Percentiles rank a stretch among this genome's conserved stretches.
Evolutionary conservation across 2,797 vertebrate species (phyloP).

Genomic region (Erpetoichthys calabaricus): DNA sequence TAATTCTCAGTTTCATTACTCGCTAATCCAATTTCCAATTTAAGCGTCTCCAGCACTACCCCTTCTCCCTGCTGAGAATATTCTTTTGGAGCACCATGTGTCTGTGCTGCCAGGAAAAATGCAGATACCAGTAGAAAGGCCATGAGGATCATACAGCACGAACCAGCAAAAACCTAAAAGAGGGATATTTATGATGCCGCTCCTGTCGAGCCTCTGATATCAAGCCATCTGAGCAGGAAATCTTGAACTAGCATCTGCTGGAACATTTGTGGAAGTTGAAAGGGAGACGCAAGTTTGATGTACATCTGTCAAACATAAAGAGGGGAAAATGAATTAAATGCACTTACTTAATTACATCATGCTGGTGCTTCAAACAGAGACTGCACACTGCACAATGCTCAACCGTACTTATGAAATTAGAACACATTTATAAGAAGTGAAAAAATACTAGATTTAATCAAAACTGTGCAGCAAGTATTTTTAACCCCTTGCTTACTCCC

Average conservation of each 20-base stretch:
- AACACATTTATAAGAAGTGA: not conserved
- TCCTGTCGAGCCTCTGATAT: constrained; percentile 20
- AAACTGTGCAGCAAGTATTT: too few species aligned
- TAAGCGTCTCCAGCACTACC: constrained; percentile 36
- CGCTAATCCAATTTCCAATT: constrained; percentile 35
- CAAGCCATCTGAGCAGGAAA: constrained; percentile 23
- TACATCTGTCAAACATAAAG: constrained; percentile 47
- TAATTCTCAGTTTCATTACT: constrained; percentile 52
- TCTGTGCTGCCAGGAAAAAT: constrained; percentile 62
- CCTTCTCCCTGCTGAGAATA: constrained; percentile 35
- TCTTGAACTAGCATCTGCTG: constrained; percentile 28
- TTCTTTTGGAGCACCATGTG: constrained; percentile 46
- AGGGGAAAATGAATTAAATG: constrained; percentile 19
- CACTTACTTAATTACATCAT: constrained; percentile 4
- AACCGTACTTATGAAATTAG: constrained; percentile 7
- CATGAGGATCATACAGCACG: constrained; percentile 43
- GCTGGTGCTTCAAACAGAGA: not conserved
- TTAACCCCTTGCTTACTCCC: too few species aligned
- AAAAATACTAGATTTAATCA: too few species aligned
- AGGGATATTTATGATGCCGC: constrained; percentile 19
- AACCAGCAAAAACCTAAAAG: not conserved
- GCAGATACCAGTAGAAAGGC: constrained; percentile 58
- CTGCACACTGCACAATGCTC: constrained; percentile 22
- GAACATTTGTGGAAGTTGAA: constrained; percentile 30
- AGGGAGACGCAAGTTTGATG: constrained; percentile 35